Evolutionary conservation across 2,888 invertebrate species (phyloP), one percentile per base, ranked within the genome.

Genomic region (Peribatodes rhomboidaria): DNA sequence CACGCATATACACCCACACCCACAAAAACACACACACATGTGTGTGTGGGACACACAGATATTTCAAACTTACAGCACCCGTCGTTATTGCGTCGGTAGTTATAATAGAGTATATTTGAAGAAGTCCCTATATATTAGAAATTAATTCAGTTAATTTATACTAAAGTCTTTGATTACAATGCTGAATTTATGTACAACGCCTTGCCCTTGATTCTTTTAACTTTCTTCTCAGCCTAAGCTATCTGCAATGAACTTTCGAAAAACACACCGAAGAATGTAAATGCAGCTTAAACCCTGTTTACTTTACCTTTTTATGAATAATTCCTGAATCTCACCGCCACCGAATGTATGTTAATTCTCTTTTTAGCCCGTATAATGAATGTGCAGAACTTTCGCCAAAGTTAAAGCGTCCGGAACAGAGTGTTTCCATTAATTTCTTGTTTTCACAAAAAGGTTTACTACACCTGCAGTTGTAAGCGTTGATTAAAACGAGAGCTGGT

Each of bases 261-360:
- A 66, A 58, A 56, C 46, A 63, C 68, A 63, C 58, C 67, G 67
- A 74, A 73, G 67, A 64, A 74, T 71, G 73, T 69, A 75, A 75
- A 79, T 76, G 75, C 70, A 57, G 58, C 67, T 69, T 73, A 74
- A 76, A 71, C 73, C 67, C 67, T 68, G 71, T 71, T 73, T 35
- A 62, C 63, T 65, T 73, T 55, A 65, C 69, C 44, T 80, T 82
- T 81, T 82, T 78, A 74, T 74, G 78, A 79, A 81, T 78, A 78
- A 81, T 79, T 72, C 77, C 79, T 74, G 75, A 79, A 77, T 77
- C 76, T 72, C 65, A 71, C 70, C 75, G 49, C 67, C 58, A 72
- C 16, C n/a, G 44, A 71, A 67, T 75, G 65, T 78, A 73, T 79
- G 79, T 66, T 78, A 79, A 77, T 79, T 71, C 68, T 68, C 67